A percentile compares a stretch with the other conserved stretches of the same genome.
Conservation (phyloP, 2,888 invertebrate species). For the Kryphioiulus occultus region DNA sequence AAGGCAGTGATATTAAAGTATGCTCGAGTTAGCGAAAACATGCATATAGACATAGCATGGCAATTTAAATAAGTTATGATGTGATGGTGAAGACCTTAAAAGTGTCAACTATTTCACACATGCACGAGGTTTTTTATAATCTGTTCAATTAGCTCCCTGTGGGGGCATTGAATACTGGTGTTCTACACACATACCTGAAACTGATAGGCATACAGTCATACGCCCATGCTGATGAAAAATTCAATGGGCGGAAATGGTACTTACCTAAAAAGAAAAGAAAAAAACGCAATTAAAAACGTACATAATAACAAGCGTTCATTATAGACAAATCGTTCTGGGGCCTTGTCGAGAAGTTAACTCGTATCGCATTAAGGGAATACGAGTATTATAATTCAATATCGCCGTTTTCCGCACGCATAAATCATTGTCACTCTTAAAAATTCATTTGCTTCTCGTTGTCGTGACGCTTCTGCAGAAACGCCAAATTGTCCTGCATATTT, state of each 20-base stretch:
- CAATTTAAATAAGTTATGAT: too few relatives aligned
- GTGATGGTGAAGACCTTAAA: too few relatives aligned
- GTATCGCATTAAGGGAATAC: slow-evolving; percentile 36
- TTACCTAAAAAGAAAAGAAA: background rate
- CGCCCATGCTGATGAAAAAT: background rate
- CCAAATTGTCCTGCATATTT: background rate
- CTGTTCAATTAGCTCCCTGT: background rate
- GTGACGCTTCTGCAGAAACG: slow-evolving; percentile 11
- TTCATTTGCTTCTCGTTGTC: slow-evolving; percentile 22
- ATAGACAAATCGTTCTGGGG: background rate
- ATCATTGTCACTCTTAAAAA: slow-evolving; percentile 36
- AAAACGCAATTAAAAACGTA: slow-evolving; percentile 20
- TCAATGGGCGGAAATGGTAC: background rate
- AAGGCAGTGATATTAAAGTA: background rate
- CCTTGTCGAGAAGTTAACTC: background rate
- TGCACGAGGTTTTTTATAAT: too few relatives aligned
- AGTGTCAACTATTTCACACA: too few relatives aligned
- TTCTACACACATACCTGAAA: background rate
- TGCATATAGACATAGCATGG: background rate
- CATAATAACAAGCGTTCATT: slow-evolving; percentile 32
- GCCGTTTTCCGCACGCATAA: slow-evolving; percentile 33
- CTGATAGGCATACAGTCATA: background rate
- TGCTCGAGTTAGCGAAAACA: background rate
- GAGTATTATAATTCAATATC: slow-evolving; percentile 20
- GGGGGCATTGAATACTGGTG: background rate